A percentile compares a stretch with the other conserved stretches of the same genome.
These are phyloP conservation scores for Coelinius sp. DNA, from an alignment of 2,888 invertebrate species.

Conservation along the genomic window DNA sequence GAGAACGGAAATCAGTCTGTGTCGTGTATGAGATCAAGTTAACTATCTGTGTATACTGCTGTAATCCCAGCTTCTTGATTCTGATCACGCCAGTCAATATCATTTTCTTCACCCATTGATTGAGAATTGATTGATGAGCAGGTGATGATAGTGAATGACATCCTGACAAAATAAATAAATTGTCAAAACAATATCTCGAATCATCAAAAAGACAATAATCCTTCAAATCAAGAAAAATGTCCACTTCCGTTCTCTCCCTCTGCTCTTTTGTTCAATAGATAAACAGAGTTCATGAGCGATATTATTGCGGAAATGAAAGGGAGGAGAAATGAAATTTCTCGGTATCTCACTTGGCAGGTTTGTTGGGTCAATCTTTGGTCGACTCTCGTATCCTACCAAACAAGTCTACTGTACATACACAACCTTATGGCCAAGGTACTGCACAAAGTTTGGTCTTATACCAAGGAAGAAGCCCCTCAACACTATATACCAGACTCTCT, in stretches of 20 bases:
- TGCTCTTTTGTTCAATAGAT: not conserved
- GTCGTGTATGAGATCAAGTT: not conserved
- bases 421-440: not conserved
- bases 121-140: not conserved
- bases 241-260: not conserved
- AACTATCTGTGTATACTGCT: not conserved
- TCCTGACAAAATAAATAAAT: not conserved
- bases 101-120: not conserved
- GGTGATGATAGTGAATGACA: not conserved
- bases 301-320: not conserved
- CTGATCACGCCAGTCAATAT: not conserved
- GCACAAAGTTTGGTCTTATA: not conserved
- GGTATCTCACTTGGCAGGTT: constrained; percentile 24
- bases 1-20: not conserved
- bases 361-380: constrained; percentile 22
- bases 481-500: not conserved
- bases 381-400: constrained; percentile 1
- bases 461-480: not conserved
- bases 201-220: not conserved
- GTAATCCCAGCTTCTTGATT: not conserved
- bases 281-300: not conserved
- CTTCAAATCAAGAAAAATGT: not conserved
- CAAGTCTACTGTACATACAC: constrained; percentile 12
- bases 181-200: not conserved
- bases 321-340: constrained; percentile 10